A percentile compares a stretch with the other conserved stretches of the same genome.
phyloP scores from a whole-genome alignment of 37 sponge, comb jelly and placozoan species.

The Oscarella lobularis region DNA sequence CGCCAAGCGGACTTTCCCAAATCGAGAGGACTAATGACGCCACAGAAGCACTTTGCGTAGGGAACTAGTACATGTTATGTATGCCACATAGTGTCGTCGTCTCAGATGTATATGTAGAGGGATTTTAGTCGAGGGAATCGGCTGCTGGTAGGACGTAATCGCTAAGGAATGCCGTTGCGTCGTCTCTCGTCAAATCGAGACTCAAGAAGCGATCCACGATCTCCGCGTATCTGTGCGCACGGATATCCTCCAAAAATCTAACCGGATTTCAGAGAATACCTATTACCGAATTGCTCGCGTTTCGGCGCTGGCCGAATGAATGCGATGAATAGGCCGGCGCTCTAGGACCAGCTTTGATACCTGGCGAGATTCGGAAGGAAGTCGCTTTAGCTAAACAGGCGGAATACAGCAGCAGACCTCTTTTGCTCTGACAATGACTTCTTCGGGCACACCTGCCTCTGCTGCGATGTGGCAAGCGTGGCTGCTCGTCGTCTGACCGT shows the following conservation, averaged over 20 bases:
- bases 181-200: slow-evolving; percentile 46
- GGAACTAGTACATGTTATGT: too few species aligned
- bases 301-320: background rate
- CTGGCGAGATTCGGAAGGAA: background rate
- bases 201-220: slow-evolving; percentile 49
- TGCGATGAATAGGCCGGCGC: background rate
- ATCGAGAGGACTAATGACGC: slow-evolving; percentile 31
- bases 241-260: too few species aligned
- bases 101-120: background rate
- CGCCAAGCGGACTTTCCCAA: too few species aligned
- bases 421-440: slow-evolving; percentile 48
- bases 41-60: slow-evolving; percentile 54
- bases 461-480: slow-evolving; percentile 85
- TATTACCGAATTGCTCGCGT: background rate
- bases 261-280: too few species aligned
- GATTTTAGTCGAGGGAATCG: slow-evolving; percentile 26
- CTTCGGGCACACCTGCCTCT: slow-evolving; percentile 38
- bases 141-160: slow-evolving; percentile 50
- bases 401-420: slow-evolving; percentile 27
- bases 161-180: slow-evolving; percentile 40
- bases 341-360: background rate
- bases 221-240: slow-evolving; percentile 22
- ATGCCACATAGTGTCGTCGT: too few species aligned
- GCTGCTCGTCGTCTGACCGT: slow-evolving; percentile 52
- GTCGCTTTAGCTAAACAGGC: too few species aligned